Percentiles rank a stretch among this genome's conserved stretches.
phyloP scores from a whole-genome alignment of 1,140 invertebrate genomes.

The Platyura marginata region DNA sequence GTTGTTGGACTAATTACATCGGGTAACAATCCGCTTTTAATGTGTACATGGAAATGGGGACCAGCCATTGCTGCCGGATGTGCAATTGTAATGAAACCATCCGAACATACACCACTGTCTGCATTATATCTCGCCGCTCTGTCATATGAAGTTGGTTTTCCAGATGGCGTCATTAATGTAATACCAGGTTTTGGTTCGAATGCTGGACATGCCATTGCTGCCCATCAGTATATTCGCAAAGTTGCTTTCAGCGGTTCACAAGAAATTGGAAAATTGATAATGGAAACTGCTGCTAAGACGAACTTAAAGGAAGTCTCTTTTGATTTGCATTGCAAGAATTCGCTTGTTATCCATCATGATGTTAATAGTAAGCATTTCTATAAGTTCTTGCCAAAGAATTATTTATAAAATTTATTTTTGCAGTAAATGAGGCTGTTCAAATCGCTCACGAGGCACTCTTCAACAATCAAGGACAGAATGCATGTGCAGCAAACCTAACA shows the following conservation, averaged over 20 bases:
- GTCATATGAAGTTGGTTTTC: slow-evolving; percentile 48
- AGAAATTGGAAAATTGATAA: slow-evolving; percentile 43
- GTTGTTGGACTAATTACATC: slow-evolving; percentile 68
- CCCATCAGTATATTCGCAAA: slow-evolving; percentile 45
- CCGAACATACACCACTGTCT: slow-evolving; percentile 60
- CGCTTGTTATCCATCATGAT: slow-evolving; percentile 51
- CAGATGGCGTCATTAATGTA: slow-evolving; percentile 46
- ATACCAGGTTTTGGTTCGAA: slow-evolving; percentile 40
- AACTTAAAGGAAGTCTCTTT: slow-evolving; percentile 55
- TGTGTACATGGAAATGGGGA: slow-evolving; percentile 38
- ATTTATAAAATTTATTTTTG: background rate
- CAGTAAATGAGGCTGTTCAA: slow-evolving; percentile 2
- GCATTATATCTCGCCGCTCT: slow-evolving; percentile 47
- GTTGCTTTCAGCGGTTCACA: slow-evolving; percentile 56
- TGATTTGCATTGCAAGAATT: slow-evolving; percentile 60
- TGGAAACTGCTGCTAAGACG: slow-evolving; percentile 37
- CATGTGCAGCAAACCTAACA: slow-evolving; percentile 52
- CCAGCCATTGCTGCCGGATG: slow-evolving; percentile 45
- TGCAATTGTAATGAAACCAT: slow-evolving; percentile 46
- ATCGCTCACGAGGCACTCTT: slow-evolving; percentile 1
- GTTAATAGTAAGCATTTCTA: slow-evolving; percentile 19
- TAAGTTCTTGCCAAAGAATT: background rate
- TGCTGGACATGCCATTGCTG: slow-evolving; percentile 42
- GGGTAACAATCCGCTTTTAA: slow-evolving; percentile 66
- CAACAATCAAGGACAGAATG: background rate